Percentiles rank a stretch among this genome's conserved stretches.
These are phyloP conservation scores for Chaitophorus viminalis DNA, from an alignment of 2,888 invertebrate genomes.

Conservation along the genomic window DNA sequence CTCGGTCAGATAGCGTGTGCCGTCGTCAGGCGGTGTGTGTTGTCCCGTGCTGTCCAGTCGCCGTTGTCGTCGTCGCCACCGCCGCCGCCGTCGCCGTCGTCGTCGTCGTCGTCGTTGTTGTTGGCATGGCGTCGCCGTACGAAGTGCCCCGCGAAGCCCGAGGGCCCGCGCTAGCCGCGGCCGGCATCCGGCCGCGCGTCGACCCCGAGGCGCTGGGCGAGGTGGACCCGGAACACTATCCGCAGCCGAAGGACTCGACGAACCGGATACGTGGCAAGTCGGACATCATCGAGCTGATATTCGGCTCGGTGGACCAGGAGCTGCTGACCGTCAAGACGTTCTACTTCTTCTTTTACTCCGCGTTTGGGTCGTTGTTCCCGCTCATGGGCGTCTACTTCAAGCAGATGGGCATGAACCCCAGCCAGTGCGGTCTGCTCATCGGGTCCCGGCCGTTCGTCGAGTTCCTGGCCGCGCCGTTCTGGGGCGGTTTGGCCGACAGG, in stretches of 20 bases:
- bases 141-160: constrained; percentile 56
- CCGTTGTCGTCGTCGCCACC: background rate
- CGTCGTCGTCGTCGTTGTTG: background rate
- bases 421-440: constrained; percentile 92
- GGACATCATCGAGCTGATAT: constrained; percentile 84
- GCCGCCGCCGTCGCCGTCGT: background rate
- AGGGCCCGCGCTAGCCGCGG: constrained; percentile 60
- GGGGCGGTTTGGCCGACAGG: constrained; percentile 94
- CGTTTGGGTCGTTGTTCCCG: constrained; percentile 97
- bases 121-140: constrained; percentile 53
- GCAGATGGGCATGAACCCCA: constrained; percentile 99
- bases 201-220: constrained; percentile 85
- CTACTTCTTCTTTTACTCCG: constrained; percentile 99
- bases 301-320: constrained; percentile 85
- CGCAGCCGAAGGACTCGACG: constrained; percentile 87
- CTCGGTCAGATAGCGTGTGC: constrained; percentile 41
- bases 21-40: background rate
- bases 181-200: constrained; percentile 75
- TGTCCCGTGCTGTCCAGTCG: background rate
- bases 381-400: constrained; percentile 99
- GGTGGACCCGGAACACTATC: constrained; percentile 83
- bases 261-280: constrained; percentile 89
- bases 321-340: constrained; percentile 95
- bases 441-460: constrained; percentile 97
- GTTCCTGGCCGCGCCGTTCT: constrained; percentile 96